These are phyloP conservation scores for Macrotus californicus DNA, from an alignment of 2,113 vertebrate genomes.

Conservation along the genomic window DNA sequence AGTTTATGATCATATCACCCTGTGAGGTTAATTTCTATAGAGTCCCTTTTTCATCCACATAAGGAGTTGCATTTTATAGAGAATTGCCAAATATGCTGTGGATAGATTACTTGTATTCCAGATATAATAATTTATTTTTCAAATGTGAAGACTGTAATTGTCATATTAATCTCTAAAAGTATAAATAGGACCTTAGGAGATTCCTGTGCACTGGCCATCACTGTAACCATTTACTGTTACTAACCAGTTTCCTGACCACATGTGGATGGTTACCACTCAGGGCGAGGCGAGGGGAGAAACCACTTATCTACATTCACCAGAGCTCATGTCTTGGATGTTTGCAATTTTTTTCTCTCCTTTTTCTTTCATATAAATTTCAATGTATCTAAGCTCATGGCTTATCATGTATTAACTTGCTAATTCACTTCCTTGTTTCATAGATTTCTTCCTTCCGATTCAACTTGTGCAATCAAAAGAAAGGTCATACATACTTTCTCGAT, in stretches of 20 bases:
- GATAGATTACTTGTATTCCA: neutral
- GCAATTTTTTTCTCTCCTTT: neutral
- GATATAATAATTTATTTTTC: neutral
- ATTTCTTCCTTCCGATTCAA: constrained; percentile 6
- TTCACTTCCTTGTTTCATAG: neutral
- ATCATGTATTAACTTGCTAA: neutral
- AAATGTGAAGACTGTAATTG: neutral
- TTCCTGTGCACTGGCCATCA: neutral
- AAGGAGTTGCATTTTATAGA: neutral
- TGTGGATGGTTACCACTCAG: neutral
- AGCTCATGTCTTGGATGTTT: neutral
- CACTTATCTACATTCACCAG: neutral
- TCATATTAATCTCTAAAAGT: neutral
- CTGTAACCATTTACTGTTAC: neutral
- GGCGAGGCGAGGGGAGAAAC: neutral
- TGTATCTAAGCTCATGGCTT: neutral
- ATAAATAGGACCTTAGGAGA: neutral
- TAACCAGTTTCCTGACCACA: neutral
- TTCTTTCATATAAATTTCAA: neutral
- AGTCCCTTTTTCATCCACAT: neutral
- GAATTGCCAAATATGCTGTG: neutral
- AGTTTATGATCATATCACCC: neutral
- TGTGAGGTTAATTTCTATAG: neutral
- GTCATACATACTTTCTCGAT: neutral
- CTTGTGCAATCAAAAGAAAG: neutral